These are phyloP conservation scores for Carcinoscorpius rotundicauda DNA, from an alignment of 1,140 invertebrate species.

Conservation along the genomic window DNA sequence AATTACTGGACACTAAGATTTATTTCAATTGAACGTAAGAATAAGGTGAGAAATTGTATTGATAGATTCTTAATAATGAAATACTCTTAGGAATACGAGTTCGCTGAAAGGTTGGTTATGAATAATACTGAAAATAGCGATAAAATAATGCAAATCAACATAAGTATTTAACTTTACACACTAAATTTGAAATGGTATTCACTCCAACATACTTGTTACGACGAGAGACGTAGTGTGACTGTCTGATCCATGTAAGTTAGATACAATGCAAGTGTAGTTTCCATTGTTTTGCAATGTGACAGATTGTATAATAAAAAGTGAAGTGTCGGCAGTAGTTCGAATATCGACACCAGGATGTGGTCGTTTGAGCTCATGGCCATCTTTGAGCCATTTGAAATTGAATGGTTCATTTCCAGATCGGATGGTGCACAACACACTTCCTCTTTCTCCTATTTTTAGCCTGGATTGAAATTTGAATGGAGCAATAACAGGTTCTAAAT, in stretches of 20 bases:
- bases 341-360: constrained; percentile 1
- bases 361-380: background rate
- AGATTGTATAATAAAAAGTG: constrained; percentile 57
- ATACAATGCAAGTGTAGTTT: constrained; percentile 76
- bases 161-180: no score
- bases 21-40: no score
- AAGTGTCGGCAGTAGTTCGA: constrained; percentile 23
- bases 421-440: constrained; percentile 11
- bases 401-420: constrained; percentile 12
- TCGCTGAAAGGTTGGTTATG: no score
- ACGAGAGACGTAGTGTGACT: constrained; percentile 75
- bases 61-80: no score
- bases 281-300: constrained; percentile 58
- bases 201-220: constrained; percentile 54
- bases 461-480: constrained; percentile 9
- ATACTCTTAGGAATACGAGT: no score
- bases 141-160: no score
- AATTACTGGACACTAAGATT: no score
- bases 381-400: constrained; percentile 16
- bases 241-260: constrained; percentile 83
- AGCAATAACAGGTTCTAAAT: constrained; percentile 8
- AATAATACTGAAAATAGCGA: no score
- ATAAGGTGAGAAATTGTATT: no score
- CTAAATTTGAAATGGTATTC: no score
- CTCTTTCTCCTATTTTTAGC: constrained; percentile 10